A percentile compares a stretch with the other conserved stretches of the same genome.
These are phyloP conservation scores for Microcaecilia unicolor DNA, from an alignment of 2,797 vertebrate species.

Conservation along the genomic window DNA sequence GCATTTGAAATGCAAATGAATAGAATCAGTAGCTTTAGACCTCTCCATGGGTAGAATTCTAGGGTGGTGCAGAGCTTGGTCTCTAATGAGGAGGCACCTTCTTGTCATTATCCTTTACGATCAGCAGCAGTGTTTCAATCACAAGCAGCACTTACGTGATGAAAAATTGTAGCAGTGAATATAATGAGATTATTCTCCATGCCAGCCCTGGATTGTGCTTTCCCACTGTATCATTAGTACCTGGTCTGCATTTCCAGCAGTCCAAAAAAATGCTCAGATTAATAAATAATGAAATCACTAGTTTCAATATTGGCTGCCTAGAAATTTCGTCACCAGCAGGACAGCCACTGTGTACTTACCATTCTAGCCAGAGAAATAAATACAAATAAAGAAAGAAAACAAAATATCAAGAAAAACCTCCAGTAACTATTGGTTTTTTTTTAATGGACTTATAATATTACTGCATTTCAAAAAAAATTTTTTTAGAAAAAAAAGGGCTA, in stretches of 20 bases:
- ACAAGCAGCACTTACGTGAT: conserved; percentile 19
- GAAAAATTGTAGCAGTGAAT: conserved; percentile 27
- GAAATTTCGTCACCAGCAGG: conserved; percentile 35
- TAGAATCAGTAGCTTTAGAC: too few species aligned
- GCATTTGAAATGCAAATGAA: too few species aligned
- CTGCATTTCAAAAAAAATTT: conserved; percentile 56
- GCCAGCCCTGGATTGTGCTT: conserved; percentile 36
- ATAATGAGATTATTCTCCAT: conserved; percentile 33
- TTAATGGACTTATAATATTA: conserved; percentile 53
- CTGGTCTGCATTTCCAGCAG: too few species aligned
- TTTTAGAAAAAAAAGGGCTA: conserved; percentile 57
- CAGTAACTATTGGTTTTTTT: conserved; percentile 16
- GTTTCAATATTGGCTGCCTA: conserved; percentile 14
- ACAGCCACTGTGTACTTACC: conserved; percentile 24
- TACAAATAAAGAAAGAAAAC: conserved; percentile 25
- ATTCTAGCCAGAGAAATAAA: conserved; percentile 18
- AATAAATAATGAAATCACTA: conserved; percentile 11
- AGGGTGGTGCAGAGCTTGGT: too few species aligned
- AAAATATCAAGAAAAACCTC: conserved; percentile 30
- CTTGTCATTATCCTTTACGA: conserved; percentile 15
- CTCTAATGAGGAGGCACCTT: conserved; percentile 6
- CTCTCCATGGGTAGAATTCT: too few species aligned
- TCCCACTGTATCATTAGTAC: conserved; percentile 25
- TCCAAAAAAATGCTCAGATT: conserved; percentile 24
- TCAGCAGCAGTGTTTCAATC: conserved; percentile 39